Percentiles rank a stretch among this genome's conserved stretches.
phyloP scores from a whole-genome alignment of 1,140 invertebrate species.

The Bombus superbus region DNA sequence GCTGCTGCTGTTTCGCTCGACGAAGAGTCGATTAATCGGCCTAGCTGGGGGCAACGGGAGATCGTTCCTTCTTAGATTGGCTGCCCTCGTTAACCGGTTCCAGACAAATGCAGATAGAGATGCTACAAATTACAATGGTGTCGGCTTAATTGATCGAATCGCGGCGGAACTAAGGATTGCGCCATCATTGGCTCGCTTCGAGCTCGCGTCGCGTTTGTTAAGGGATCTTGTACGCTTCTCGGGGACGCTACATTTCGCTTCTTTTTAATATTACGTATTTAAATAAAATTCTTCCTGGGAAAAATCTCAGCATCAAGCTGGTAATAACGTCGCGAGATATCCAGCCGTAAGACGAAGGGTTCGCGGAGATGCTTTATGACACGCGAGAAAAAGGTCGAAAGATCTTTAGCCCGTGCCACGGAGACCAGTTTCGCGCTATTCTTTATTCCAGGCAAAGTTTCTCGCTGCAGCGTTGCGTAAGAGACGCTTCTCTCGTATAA shows the following conservation, averaged over 20 bases:
- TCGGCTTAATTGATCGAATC: conserved; percentile 50
- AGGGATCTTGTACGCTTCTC: neutral
- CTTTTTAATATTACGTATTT: neutral
- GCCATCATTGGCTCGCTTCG: neutral
- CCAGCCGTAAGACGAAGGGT: conserved; percentile 51
- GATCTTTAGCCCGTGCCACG: conserved; percentile 68
- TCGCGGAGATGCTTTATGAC: conserved; percentile 71
- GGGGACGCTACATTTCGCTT: neutral
- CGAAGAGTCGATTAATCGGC: conserved; percentile 46
- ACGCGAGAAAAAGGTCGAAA: conserved; percentile 60
- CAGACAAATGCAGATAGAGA: conserved; percentile 52
- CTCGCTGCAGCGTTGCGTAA: conserved; percentile 7
- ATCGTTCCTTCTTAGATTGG: conserved; percentile 36
- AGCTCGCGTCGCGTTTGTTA: neutral
- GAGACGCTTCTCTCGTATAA: conserved; percentile 44
- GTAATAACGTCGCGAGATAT: conserved; percentile 73
- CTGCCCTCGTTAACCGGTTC: conserved; percentile 47
- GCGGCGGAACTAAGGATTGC: neutral
- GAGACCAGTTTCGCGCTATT: conserved; percentile 33
- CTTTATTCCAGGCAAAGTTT: conserved; percentile 32
- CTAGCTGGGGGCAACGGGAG: conserved; percentile 28
- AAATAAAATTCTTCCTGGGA: neutral
- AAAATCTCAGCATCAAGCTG: conserved; percentile 39
- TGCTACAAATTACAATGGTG: conserved; percentile 55
- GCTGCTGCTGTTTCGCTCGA: neutral